phyloP scores from a whole-genome alignment of 2,888 invertebrate genomes.

The Dermolepida albohirtum region DNA sequence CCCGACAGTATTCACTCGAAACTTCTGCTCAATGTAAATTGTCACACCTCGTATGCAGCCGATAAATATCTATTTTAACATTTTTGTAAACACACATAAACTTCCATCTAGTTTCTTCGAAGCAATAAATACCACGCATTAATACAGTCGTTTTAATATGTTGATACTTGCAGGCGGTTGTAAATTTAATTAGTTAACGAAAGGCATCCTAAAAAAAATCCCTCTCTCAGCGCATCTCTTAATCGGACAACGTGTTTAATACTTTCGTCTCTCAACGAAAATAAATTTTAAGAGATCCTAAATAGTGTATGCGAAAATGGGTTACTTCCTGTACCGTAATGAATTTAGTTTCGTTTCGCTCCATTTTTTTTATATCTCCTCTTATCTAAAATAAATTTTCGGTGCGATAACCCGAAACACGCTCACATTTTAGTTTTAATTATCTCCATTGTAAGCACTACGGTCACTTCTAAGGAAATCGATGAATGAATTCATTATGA shows the following conservation, averaged over 20 bases:
- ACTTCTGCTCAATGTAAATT: too few relatives aligned
- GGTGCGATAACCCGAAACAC: too few relatives aligned
- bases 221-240: background rate
- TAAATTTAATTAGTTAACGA: conserved; percentile 3
- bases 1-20: too few relatives aligned
- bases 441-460: too few relatives aligned
- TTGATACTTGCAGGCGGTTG: background rate
- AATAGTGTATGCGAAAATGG: background rate
- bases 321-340: conserved; percentile 5
- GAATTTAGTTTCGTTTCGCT: background rate
- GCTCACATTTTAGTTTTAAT: too few relatives aligned
- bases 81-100: background rate
- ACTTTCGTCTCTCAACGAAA: background rate
- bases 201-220: background rate
- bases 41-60: too few relatives aligned
- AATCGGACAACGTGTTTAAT: background rate
- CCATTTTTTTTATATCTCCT: too few relatives aligned
- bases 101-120: background rate
- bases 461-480: too few relatives aligned
- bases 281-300: conserved; percentile 1
- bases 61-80: too few relatives aligned
- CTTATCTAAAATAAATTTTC: too few relatives aligned
- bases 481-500: too few relatives aligned
- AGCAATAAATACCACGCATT: background rate
- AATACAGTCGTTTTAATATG: background rate